A percentile compares a stretch with the other conserved stretches of the same genome.
Conservation (phyloP, 2,113 vertebrate species). For the Odobenus rosmarus region DNA sequence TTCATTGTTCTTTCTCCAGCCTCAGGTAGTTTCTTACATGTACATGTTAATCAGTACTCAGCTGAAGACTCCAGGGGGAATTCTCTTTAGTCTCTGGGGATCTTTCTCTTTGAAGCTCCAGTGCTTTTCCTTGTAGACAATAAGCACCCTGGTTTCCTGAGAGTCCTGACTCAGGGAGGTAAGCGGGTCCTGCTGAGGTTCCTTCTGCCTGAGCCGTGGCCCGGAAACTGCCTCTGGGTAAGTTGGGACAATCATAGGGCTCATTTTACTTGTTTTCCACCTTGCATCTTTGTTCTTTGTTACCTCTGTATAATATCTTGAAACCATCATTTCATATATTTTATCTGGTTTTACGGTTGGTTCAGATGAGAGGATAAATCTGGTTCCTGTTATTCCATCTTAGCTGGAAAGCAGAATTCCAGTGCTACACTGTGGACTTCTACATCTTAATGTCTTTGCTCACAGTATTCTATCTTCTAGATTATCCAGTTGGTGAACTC, state of each 20-base stretch:
- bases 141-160: background rate
- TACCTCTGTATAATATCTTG: background rate
- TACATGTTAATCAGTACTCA: background rate
- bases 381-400: background rate
- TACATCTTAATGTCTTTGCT: background rate
- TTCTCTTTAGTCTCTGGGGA: background rate
- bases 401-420: conserved; percentile 23
- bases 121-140: background rate
- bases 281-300: background rate
- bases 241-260: background rate
- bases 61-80: background rate
- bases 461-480: background rate
- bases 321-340: background rate
- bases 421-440: background rate
- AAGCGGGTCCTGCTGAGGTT: background rate
- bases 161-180: background rate
- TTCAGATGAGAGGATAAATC: conserved; percentile 1
- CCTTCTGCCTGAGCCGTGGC: background rate
- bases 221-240: background rate
- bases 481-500: background rate
- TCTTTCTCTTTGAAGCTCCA: background rate
- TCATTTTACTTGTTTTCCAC: background rate
- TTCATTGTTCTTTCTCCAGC: background rate
- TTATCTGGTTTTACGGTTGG: background rate
- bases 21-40: background rate